A percentile compares a stretch with the other conserved stretches of the same genome.
phyloP scores from a whole-genome alignment of 2,113 vertebrate species.

The Prolemur simus region DNA sequence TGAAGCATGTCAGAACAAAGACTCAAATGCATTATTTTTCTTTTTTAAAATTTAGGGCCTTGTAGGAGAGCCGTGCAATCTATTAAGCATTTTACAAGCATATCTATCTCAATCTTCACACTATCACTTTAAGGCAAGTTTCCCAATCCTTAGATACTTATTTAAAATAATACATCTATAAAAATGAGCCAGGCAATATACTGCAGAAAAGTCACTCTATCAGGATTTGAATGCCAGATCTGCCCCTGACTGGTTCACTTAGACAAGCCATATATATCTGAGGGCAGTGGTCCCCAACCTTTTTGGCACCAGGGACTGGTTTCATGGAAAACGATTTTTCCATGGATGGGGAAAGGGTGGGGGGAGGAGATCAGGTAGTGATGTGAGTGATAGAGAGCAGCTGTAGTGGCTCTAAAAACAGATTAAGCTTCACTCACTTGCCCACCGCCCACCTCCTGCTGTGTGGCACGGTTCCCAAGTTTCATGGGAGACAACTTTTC shows the following conservation, averaged over 20 bases:
- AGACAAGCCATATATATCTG: neutral
- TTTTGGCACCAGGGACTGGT: no score
- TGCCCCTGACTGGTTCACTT: neutral
- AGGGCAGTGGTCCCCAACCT: no score
- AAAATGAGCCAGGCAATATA: slow-evolving; percentile 1
- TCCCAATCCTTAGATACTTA: neutral
- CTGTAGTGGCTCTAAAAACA: no score
- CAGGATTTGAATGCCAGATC: neutral
- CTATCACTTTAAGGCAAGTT: neutral
- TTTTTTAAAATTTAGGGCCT: neutral
- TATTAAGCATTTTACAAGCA: neutral
- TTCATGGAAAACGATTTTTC: no score
- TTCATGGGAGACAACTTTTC: no score
- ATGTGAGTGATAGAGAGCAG: no score
- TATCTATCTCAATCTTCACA: neutral
- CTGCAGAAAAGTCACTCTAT: neutral
- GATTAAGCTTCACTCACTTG: no score
- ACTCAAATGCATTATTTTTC: slow-evolving; percentile 4
- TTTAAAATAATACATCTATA: neutral
- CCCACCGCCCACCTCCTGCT: no score
- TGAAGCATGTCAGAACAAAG: neutral
- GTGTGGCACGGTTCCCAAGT: no score
- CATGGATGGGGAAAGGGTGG: no score
- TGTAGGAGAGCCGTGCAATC: neutral
- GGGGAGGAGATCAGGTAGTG: no score